Base-by-base conservation (phyloP, 2,888 invertebrate genomes). In the Pocota personata region DNA sequence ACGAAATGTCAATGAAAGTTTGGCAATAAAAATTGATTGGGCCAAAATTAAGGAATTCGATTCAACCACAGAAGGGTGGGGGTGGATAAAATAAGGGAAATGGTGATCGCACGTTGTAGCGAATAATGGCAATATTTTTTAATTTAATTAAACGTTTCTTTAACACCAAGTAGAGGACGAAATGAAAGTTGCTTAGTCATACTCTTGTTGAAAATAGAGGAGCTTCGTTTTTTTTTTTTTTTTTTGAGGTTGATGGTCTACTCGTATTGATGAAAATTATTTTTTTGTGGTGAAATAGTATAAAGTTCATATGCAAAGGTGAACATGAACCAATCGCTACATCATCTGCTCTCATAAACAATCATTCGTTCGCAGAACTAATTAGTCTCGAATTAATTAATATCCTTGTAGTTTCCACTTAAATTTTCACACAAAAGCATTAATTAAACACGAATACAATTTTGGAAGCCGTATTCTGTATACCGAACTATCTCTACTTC, bases 21-120 rank as follows among this genome's bases (percentile, higher is more conserved):
- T 60, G 35, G 14, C 78, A 50, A 78, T 83, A 83, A 83, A 83
- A 83, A 83, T 83, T 78, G 72, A 83, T 83, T 78, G 66, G 50
- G n/a, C 46, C 46, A 27, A 50, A 77, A 77, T 64, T 72, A 72
- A 82, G 71, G 72, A 64, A 69, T 76, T 58, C n/a, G 35, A 8
- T 64, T 55, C 50, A 8, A 4, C 14, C 19, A 19, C 48, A 3
- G n/a, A 0, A 6, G n/a, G 30, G 5, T 10, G 30, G 14, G 40
- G 14, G 10, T 30, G 19, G 50, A 10, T 7, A 7, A 5, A 37
- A 16, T 8, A 7, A 2, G 12, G 19, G 2, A 32, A 6, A 2
- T 19, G 12, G 14, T 50, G 12, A 21, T 21, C 35, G 32, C 40
- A 57, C 19, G 14, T 57, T 60, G 58, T 50, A 2, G 19, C 5